Conservation (phyloP, 2,888 invertebrate species). For the Tyria jacobaeae region DNA sequence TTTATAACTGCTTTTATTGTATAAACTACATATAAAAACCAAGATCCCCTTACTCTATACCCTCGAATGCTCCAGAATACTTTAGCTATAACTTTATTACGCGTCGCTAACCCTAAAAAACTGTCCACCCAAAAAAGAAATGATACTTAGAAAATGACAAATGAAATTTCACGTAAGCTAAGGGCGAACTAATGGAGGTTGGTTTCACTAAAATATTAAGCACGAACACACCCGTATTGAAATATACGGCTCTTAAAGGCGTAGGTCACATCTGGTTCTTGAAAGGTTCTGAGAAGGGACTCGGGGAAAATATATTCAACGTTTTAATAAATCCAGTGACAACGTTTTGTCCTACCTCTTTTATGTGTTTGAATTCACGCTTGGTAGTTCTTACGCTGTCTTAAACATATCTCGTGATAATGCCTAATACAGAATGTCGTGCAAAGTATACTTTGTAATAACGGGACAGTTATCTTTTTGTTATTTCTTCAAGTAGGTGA, state of each 20-base stretch:
- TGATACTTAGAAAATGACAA: conserved; percentile 50
- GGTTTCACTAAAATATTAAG: conserved; percentile 47
- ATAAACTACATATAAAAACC: conserved; percentile 6
- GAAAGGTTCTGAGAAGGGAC: conserved; percentile 43
- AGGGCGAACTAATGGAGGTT: conserved; percentile 45
- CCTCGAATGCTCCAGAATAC: conserved; percentile 21
- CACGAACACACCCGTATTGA: conserved; percentile 29
- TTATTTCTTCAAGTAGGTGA: not conserved
- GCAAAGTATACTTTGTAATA: not conserved
- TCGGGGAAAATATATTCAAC: conserved; percentile 48
- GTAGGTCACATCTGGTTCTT: conserved; percentile 45
- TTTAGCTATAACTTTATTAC: conserved; percentile 26
- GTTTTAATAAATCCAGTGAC: conserved; percentile 59
- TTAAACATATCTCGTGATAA: conserved; percentile 1
- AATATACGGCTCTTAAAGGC: conserved; percentile 44
- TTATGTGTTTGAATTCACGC: conserved; percentile 15
- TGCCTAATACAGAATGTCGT: not conserved
- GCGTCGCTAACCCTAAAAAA: conserved; percentile 36
- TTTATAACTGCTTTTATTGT: conserved; percentile 8
- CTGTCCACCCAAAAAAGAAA: conserved; percentile 37
- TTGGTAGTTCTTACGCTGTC: conserved; percentile 5
- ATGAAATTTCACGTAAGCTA: conserved; percentile 37
- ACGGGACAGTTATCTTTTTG: not conserved
- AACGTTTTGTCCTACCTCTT: conserved; percentile 43
- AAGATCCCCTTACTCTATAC: conserved; percentile 16